A percentile compares a stretch with the other conserved stretches of the same genome.
Conservation (phyloP, 2,888 invertebrate species). For the Athetis lepigone region DNA sequence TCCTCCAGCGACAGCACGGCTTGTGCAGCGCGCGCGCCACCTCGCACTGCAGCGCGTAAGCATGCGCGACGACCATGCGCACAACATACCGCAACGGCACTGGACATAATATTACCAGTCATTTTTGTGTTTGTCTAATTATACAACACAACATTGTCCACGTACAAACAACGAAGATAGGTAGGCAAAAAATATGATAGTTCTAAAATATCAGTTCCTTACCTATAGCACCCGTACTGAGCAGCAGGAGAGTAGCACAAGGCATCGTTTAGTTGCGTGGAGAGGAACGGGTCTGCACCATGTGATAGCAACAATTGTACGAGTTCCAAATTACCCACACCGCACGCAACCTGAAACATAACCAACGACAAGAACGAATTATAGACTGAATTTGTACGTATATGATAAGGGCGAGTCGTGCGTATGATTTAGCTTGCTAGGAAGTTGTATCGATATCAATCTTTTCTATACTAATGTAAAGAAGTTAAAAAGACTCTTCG, state of each 20-base stretch:
- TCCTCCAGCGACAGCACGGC: slow-evolving; percentile 96
- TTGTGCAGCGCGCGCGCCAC: slow-evolving; percentile 90
- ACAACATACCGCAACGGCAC: slow-evolving; percentile 97
- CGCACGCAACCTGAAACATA: slow-evolving; percentile 92
- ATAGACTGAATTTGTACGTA: too few species aligned
- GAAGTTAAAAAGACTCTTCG: too few species aligned
- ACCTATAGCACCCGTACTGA: slow-evolving; percentile 96
- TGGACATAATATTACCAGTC: slow-evolving; percentile 67
- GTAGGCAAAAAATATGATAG: neutral
- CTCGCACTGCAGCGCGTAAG: slow-evolving; percentile 93
- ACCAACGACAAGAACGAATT: too few species aligned
- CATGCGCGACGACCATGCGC: slow-evolving; percentile 96
- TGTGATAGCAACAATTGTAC: slow-evolving; percentile 95
- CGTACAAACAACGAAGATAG: too few species aligned
- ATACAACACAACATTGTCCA: too few species aligned
- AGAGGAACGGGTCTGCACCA: slow-evolving; percentile 96
- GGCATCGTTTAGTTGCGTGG: slow-evolving; percentile 95
- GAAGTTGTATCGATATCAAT: too few species aligned
- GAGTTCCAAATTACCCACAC: slow-evolving; percentile 95
- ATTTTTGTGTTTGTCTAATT: neutral
- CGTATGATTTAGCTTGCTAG: too few species aligned
- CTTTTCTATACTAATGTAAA: too few species aligned
- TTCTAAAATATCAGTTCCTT: neutral
- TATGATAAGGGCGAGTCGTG: too few species aligned
- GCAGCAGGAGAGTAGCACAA: slow-evolving; percentile 96